These are phyloP conservation scores for Microctonus hyperodae DNA, from an alignment of 2,888 invertebrate species.

Conservation along the genomic window DNA sequence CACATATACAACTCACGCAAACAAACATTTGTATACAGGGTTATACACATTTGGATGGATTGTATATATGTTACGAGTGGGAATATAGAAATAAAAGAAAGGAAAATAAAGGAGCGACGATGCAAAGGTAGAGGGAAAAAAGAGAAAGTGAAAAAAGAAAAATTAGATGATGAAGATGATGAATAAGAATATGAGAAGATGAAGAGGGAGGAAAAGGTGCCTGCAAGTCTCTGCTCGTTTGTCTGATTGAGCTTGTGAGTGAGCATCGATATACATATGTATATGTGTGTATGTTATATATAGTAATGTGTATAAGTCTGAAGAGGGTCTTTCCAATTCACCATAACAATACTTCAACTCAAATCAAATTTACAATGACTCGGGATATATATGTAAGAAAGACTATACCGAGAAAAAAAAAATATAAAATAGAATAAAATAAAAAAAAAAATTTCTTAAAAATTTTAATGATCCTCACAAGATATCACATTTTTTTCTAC, in stretches of 20 bases:
- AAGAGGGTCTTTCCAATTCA: conserved; percentile 43
- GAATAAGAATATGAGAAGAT: background rate
- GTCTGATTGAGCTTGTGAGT: conserved; percentile 23
- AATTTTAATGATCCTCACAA: conserved; percentile 20
- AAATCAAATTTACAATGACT: conserved; percentile 39
- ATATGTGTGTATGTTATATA: background rate
- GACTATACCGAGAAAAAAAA: background rate
- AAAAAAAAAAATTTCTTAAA: conserved; percentile 19
- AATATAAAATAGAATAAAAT: background rate
- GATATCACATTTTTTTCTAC: background rate
- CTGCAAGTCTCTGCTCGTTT: conserved; percentile 21
- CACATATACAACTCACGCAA: background rate
- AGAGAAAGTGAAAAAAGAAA: conserved; percentile 13
- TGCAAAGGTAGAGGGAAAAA: conserved; percentile 8
- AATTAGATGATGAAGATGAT: background rate
- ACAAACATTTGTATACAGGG: background rate
- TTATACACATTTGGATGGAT: background rate
- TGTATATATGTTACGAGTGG: conserved; percentile 29
- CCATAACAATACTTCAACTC: conserved; percentile 35
- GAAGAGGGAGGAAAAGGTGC: conserved; percentile 21
- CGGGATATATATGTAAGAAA: conserved; percentile 33
- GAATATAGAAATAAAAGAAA: conserved; percentile 31
- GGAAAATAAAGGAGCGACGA: background rate
- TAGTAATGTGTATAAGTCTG: conserved; percentile 1
- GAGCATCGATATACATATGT: background rate